A percentile compares a stretch with the other conserved stretches of the same genome.
phyloP scores from a whole-genome alignment of 1,140 invertebrate genomes.

The Limonius californicus region DNA sequence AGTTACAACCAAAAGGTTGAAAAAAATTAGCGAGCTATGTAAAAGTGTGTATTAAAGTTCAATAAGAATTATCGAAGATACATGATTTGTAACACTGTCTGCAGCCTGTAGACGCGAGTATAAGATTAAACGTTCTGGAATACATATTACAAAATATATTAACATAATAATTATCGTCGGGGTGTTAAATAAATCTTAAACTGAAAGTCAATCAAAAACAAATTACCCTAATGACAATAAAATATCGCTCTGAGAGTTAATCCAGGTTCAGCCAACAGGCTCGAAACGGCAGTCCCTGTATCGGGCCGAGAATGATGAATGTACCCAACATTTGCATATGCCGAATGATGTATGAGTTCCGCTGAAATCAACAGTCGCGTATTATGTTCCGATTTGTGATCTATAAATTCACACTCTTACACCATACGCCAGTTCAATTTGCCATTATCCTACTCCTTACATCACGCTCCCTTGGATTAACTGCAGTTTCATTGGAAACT shows the following conservation, averaged over 20 bases:
- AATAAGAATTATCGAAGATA: no score
- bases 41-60: no score
- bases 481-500: slow-evolving; percentile 7
- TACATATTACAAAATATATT: no score
- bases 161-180: no score
- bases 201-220: slow-evolving; percentile 34
- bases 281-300: slow-evolving; percentile 21
- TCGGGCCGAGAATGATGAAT: slow-evolving; percentile 40
- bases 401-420: slow-evolving; percentile 40
- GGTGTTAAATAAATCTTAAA: slow-evolving; percentile 16
- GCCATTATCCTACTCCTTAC: slow-evolving; percentile 29
- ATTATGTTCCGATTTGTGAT: slow-evolving; percentile 40
- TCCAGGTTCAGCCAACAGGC: slow-evolving; percentile 23
- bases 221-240: slow-evolving; percentile 36
- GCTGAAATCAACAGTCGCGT: slow-evolving; percentile 39
- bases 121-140: no score
- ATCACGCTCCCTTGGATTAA: background rate
- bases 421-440: slow-evolving; percentile 36
- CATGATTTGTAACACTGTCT: no score
- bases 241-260: slow-evolving; percentile 38
- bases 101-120: no score
- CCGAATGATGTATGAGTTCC: slow-evolving; percentile 42
- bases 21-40: no score
- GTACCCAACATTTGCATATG: slow-evolving; percentile 41
- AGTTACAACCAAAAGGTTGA: no score